Evolutionary conservation across 2,797 vertebrate species (phyloP).

Genomic region (Eremophila alpestris): DNA sequence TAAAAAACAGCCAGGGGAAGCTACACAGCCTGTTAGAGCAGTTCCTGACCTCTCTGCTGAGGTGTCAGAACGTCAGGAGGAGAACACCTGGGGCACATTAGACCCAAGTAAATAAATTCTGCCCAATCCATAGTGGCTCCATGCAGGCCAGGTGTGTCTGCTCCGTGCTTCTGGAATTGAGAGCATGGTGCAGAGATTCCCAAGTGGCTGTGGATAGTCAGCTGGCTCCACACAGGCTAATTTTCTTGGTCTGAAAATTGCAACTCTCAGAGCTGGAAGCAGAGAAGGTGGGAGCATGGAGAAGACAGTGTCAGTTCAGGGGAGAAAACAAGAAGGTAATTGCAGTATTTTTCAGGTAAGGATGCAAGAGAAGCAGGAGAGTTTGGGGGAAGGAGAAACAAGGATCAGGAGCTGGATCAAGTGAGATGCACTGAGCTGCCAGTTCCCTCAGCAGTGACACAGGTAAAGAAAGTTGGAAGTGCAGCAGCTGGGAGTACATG

Average conservation of each 20-base stretch:
- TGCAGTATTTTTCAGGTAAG: conserved; percentile 22
- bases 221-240: conserved; percentile 57
- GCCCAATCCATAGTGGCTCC: conserved; percentile 59
- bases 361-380: conserved; percentile 14
- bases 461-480: background rate
- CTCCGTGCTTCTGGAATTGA: conserved; percentile 66
- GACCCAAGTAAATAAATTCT: conserved; percentile 54
- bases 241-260: conserved; percentile 61
- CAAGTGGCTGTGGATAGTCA: conserved; percentile 48
- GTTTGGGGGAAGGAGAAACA: background rate
- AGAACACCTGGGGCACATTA: conserved; percentile 39
- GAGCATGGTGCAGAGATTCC: conserved; percentile 68
- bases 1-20: conserved; percentile 47
- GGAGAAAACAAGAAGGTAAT: conserved; percentile 28
- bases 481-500: background rate
- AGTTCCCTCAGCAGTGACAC: background rate
- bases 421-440: background rate
- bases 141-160: conserved; percentile 65
- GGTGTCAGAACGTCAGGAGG: conserved; percentile 52
- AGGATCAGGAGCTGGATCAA: background rate
- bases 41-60: conserved; percentile 68
- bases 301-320: conserved; percentile 58
- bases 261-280: conserved; percentile 65
- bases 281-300: conserved; percentile 65
- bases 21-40: conserved; percentile 57